Percentiles rank a stretch among this genome's conserved stretches.
Conservation (phyloP, 30 jellyfish, hydroid and myxozoan species). For the Cassiopea xamachana region DNA sequence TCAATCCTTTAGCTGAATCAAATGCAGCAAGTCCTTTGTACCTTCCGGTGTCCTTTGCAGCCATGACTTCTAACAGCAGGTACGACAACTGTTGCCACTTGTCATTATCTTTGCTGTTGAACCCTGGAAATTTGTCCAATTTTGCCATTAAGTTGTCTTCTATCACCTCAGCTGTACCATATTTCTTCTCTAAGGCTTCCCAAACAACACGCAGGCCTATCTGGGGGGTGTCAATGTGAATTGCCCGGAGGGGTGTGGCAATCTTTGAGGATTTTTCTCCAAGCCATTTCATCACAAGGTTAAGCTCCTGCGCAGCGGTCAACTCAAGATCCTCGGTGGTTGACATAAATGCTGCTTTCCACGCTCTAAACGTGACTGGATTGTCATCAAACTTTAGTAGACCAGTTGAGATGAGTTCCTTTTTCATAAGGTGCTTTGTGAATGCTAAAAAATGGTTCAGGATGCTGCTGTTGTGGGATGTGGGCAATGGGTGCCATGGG, state of each 20-base stretch:
- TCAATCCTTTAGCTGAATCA: constrained; percentile 34
- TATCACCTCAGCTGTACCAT: constrained; percentile 39
- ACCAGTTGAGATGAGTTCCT: constrained; percentile 28
- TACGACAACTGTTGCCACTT: constrained; percentile 30
- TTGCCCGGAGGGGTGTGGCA: constrained; percentile 19
- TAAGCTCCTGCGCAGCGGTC: constrained; percentile 37
- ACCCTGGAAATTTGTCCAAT: constrained; percentile 29
- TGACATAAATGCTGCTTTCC: constrained; percentile 39
- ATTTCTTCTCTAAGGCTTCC: constrained; percentile 26
- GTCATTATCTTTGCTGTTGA: constrained; percentile 30
- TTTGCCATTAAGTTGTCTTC: constrained; percentile 32
- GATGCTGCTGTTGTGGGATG: background rate
- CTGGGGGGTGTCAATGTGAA: constrained; percentile 28
- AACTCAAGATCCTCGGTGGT: constrained; percentile 40
- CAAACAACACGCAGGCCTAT: constrained; percentile 19
- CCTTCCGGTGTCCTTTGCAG: constrained; percentile 36
- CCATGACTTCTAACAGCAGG: constrained; percentile 23
- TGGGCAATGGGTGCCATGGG: background rate
- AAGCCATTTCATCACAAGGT: constrained; percentile 47
- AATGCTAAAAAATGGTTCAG: background rate
- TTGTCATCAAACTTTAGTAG: constrained; percentile 41
- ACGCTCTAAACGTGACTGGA: constrained; percentile 42
- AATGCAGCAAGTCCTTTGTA: constrained; percentile 29
- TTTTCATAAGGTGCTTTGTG: constrained; percentile 42
- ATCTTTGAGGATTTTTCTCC: constrained; percentile 32